Base-by-base conservation (phyloP, 2,797 vertebrate genomes). In the Lycodopsis pacificus region DNA sequence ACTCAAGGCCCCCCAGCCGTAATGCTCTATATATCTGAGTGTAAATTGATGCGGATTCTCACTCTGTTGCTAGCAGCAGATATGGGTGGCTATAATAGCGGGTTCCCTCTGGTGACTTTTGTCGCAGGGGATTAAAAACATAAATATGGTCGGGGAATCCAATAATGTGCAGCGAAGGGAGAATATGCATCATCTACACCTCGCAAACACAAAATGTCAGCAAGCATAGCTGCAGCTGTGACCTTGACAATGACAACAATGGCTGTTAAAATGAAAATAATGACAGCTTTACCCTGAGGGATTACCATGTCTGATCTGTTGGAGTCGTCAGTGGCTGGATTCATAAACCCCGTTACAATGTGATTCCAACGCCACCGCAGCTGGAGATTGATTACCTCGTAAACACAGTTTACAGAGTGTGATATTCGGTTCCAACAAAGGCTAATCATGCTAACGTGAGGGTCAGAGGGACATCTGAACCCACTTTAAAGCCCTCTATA, bases 171-270 rank as follows among this genome's bases (percentile, higher is more conserved):
- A 91, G 79, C 70, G 84, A 78, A 90, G 83, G 81, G 82, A 77
- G 82, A 90, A 88, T 85, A 83, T 89, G 80, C 82, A 88, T 89
- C 85, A 86, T 77, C 84, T 80, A 63, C 90, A 85, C 74, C 82
- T 89, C 49, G 5, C 88, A 88, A 89, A 89, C 82, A 78, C 78
- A 63, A 86, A 90, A 88, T 84, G 87, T 88, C 87, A 90, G 83
- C 79, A 66, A 73, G 85, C 76, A 71, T 62, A 78, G 86, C 86
- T 44, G 73, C 81, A 77, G 83, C 80, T 84, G 86, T 88, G 91
- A 92, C 92, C 91, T 93, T 93, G 89, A 88, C 91, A 89, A 91
- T 88, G 91, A 91, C 89, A 89, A 90, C 92, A 91, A 92, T 67
- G 81, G 72, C 81, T 81, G 90, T 92, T 91, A 90, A 92, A 91